Base-by-base conservation (phyloP, 2,888 invertebrate species). In the Metellina segmentata region DNA sequence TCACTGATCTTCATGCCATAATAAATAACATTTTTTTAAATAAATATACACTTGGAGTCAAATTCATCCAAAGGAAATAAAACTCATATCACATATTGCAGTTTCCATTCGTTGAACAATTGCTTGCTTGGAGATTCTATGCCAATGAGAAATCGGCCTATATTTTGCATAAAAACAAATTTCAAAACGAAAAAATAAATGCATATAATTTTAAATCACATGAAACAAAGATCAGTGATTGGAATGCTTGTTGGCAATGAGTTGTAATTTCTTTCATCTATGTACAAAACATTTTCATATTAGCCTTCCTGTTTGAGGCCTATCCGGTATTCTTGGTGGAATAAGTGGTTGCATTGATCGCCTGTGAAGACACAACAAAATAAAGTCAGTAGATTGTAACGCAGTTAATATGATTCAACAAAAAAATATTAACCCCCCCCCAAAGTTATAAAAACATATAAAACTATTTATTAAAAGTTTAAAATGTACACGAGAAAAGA, bases 311-410 rank as follows among this genome's bases (percentile, higher is more conserved):
- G 81, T 72, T 69, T 89, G 94, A 71, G 98, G 97, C 95, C 98
- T 96, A 94, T 98, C 98, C 93, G 98, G 98, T 96, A 98, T 96
- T 96, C 97, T 97, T 94, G 98, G 98, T 94, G 97, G 97, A 95
- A 97, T 96, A 96, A 96, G 97, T 94, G 97, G 97, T 94, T 97
- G 96, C 94, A 97, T 97, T 93, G 97, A 97, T 96, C 98, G 98
- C 49, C 52, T 85, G 77, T 13, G 77, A 51, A 72, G n/a, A 53
- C 13, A 88, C 34, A 34, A 34, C 4, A 34, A 34, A 34, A 34
- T 34, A 34, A 34, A 2, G 34, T 34, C 34, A 34, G 34, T 34
- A 34, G 34, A 34, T 34, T 34, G 34, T 34, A 34, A 34, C 34
- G 4, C 4, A 34, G 34, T 34, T 34, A 34, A 34, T n/a, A n/a